A percentile compares a stretch with the other conserved stretches of the same genome.
Conservation (phyloP, 2,888 invertebrate species). For the Dyspetes luteomarginatus region DNA sequence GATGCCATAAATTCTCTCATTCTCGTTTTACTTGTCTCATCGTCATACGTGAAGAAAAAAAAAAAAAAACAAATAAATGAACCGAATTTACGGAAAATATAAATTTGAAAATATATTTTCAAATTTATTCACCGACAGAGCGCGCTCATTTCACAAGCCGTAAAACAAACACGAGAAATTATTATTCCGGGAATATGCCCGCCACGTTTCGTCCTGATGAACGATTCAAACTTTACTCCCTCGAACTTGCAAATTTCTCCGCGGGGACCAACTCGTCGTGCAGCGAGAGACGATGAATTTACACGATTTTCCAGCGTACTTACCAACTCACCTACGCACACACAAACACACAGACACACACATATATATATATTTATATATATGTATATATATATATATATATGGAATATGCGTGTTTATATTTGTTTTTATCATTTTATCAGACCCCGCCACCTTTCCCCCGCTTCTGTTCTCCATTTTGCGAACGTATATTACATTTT, state of each 20-base stretch:
- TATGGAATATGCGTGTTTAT: background rate
- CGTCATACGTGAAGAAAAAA: background rate
- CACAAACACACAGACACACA: too few relatives aligned
- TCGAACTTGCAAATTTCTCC: conserved; percentile 80
- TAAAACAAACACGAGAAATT: conserved; percentile 68
- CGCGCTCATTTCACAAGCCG: conserved; percentile 30
- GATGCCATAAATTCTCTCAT: background rate
- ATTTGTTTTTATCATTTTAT: too few relatives aligned
- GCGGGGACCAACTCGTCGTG: conserved; percentile 52
- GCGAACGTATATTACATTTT: conserved; percentile 72
- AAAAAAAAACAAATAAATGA: background rate
- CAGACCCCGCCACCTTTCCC: too few relatives aligned
- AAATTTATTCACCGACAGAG: conserved; percentile 24
- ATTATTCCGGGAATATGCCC: conserved; percentile 77
- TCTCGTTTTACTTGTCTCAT: background rate
- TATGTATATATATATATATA: background rate
- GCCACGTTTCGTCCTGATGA: conserved; percentile 75
- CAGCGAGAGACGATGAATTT: background rate
- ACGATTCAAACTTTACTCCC: conserved; percentile 78
- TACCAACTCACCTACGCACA: too few relatives aligned
- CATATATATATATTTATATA: background rate
- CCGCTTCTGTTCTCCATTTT: conserved; percentile 65
- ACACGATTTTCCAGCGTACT: background rate
- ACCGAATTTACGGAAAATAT: too few relatives aligned
- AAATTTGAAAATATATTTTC: background rate